Evolutionary conservation across 2,113 vertebrate genomes (phyloP).

Genomic region (Glareola pratincola): DNA sequence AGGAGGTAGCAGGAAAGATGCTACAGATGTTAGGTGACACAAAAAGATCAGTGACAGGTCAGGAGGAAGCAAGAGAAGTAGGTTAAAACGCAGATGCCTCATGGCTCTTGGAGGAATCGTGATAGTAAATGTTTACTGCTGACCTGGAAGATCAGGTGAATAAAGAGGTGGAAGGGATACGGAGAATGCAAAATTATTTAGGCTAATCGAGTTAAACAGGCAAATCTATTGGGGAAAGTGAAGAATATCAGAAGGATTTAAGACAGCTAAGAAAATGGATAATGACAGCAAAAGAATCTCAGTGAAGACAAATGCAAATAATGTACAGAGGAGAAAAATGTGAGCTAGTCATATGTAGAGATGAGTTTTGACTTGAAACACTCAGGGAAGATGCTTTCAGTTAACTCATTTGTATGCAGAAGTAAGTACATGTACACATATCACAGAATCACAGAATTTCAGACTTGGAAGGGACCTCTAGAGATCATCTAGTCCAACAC

Average conservation of each 20-base stretch:
- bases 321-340: neutral
- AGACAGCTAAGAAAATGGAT: neutral
- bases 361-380: neutral
- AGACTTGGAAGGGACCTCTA: too few species aligned
- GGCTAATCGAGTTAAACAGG: neutral
- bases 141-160: neutral
- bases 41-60: neutral
- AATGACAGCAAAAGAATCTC: neutral
- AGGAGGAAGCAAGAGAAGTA: neutral
- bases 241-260: neutral
- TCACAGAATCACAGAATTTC: too few species aligned
- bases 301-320: neutral
- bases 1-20: neutral
- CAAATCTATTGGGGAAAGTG: neutral
- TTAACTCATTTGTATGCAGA: neutral
- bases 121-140: neutral
- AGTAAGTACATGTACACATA: neutral
- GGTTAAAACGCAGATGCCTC: neutral
- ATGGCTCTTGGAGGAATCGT: neutral
- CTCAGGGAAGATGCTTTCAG: neutral
- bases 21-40: neutral
- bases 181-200: neutral
- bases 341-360: neutral
- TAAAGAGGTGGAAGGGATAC: neutral
- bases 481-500: too few species aligned